Conservation (phyloP, 2,113 vertebrate species). For the Tinamus guttatus region DNA sequence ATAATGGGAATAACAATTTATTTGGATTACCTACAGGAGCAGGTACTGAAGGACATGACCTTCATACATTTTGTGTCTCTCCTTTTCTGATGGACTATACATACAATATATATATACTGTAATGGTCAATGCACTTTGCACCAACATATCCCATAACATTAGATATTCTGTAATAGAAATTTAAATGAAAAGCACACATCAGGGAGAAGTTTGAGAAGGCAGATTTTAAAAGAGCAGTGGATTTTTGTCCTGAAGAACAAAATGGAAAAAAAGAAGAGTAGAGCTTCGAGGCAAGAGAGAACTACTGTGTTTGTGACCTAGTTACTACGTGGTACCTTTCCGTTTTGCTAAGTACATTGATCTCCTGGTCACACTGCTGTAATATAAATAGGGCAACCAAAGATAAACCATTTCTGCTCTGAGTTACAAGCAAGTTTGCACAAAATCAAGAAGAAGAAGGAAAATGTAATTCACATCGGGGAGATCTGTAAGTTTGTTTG, state of each 20-base stretch:
- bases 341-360: slow-evolving; percentile 47
- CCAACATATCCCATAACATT: background rate
- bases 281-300: slow-evolving; percentile 49
- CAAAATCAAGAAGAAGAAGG: background rate
- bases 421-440: background rate
- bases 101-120: accelerated
- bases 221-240: slow-evolving; percentile 16
- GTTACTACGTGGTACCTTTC: background rate
- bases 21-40: background rate
- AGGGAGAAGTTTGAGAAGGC: background rate
- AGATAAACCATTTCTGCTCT: background rate
- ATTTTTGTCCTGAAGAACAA: background rate
- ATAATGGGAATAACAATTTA: background rate
- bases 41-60: background rate
- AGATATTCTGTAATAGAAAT: background rate
- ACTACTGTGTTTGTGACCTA: slow-evolving; percentile 47
- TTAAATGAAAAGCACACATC: background rate
- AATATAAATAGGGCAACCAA: slow-evolving; percentile 24
- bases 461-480: slow-evolving; percentile 3
- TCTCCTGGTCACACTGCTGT: slow-evolving; percentile 45
- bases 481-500: background rate
- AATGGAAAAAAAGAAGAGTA: background rate
- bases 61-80: background rate
- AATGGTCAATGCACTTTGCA: background rate
- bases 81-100: background rate